Percentiles rank a stretch among this genome's conserved stretches.
Conservation (phyloP, 2,888 invertebrate species). For the Salpingus planirostris region DNA sequence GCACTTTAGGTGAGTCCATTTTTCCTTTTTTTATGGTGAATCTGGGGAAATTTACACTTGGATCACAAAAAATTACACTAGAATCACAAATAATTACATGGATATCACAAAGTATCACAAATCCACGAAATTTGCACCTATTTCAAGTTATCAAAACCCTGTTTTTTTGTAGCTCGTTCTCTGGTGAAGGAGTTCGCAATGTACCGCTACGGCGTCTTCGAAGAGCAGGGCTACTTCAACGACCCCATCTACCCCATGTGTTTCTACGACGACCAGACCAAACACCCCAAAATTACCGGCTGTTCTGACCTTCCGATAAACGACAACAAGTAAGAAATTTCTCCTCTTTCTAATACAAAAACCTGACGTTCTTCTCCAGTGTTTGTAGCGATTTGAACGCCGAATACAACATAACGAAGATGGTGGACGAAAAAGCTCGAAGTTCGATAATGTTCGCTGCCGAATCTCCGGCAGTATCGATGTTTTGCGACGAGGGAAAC, state of each 20-base stretch:
- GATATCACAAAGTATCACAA: too few species aligned
- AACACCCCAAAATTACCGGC: constrained; percentile 41
- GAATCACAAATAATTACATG: too few species aligned
- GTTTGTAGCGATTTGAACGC: constrained; percentile 27
- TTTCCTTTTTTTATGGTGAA: not conserved
- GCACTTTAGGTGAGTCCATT: constrained; percentile 32
- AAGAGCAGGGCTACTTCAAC: constrained; percentile 52
- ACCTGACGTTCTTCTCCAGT: too few species aligned
- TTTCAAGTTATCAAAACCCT: too few species aligned
- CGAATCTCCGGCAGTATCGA: constrained; percentile 44
- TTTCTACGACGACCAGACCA: constrained; percentile 41
- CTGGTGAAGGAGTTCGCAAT: constrained; percentile 56
- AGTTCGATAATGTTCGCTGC: constrained; percentile 48
- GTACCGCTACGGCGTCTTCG: constrained; percentile 60
- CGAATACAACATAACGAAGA: constrained; percentile 36
- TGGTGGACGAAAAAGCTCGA: constrained; percentile 43
- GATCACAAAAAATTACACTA: too few species aligned
- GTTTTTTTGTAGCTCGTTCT: constrained; percentile 32
- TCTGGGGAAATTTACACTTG: not conserved
- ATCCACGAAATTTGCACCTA: too few species aligned
- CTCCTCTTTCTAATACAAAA: constrained; percentile 1
- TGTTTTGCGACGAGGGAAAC: constrained; percentile 53
- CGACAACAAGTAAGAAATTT: constrained; percentile 42
- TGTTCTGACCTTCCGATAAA: constrained; percentile 46
- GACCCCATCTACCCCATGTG: constrained; percentile 52